Base-by-base conservation (phyloP, 1,140 invertebrate species). In the Venustaconcha ellipsiformis region DNA sequence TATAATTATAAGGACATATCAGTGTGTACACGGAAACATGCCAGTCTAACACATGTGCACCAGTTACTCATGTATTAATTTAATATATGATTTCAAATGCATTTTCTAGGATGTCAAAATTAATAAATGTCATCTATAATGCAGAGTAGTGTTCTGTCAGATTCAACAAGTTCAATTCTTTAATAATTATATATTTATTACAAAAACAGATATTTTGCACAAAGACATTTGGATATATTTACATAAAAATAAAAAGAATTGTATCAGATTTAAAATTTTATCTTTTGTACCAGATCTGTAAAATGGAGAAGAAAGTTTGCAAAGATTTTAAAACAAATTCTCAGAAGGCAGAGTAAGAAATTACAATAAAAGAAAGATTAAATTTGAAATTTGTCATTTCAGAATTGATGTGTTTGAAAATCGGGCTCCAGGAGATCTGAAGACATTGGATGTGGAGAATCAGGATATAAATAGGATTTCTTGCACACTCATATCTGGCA, bases 381-480 rank as follows among this genome's bases (percentile, higher is more conserved):
- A 18, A 8, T 62, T 62, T n/a, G 18, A 18, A 18, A n/a, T 62
- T 55, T 48, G 55, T 56, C 26, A 37, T 76, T 76, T 65, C 64
- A 76, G 75, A 18, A 23, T 76, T 17, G 20, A 48, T 14, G 37
- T 71, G 12, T 5, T 1, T 18, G 75, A 76, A 55, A 77, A 77
- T 55, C 13, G 5, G 14, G 15, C 14, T n/a, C 55, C n/a, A 23
- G 37, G 23, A 23, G 37, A 23, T 55, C 17, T 77, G 20, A n/a
- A 67, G 65, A 30, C 12, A 30, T n/a, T 77, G 1, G 65, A 77
- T 68, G 75, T 77, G 14, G 75, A 67, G 4, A 77, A 77, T 57
- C 75, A 77, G 64, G 23, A 26, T 15, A 56, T 14, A 8, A 23
- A 67, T 18, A 18, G 57, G 8, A 26, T 66, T 23, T 26, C 26